These are phyloP conservation scores for Conus ventricosus DNA, from an alignment of 1,140 invertebrate genomes.

Conservation along the genomic window DNA sequence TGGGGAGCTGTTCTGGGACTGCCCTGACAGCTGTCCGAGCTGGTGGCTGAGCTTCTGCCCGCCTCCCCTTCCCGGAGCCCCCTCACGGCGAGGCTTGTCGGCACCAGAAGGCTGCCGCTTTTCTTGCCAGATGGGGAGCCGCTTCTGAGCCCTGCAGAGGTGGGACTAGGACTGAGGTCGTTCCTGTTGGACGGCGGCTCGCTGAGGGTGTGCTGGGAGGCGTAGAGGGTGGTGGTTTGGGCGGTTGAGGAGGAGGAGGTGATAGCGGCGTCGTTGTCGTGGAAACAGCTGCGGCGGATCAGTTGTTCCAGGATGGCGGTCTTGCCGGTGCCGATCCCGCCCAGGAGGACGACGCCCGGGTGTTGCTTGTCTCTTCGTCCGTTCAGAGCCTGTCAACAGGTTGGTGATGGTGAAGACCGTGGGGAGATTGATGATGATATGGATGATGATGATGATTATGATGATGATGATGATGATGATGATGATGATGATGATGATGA, in stretches of 20 bases:
- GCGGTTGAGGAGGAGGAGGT: not conserved
- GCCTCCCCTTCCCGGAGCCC: too few relatives aligned
- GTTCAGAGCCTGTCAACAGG: slow-evolving; percentile 52
- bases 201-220: not conserved
- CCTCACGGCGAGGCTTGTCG: too few relatives aligned
- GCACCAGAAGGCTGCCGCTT: too few relatives aligned
- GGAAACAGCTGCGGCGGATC: slow-evolving; percentile 94
- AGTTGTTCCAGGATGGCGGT: slow-evolving; percentile 92
- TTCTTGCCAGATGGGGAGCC: not conserved
- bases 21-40: too few relatives aligned
- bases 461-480: too few relatives aligned
- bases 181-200: slow-evolving; percentile 32
- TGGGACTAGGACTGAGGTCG: slow-evolving; percentile 47
- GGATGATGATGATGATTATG: too few relatives aligned
- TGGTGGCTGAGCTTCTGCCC: too few relatives aligned
- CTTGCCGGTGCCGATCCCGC: slow-evolving; percentile 81
- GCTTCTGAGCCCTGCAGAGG: slow-evolving; percentile 39
- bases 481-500: too few relatives aligned
- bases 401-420: too few relatives aligned
- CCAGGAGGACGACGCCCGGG: slow-evolving; percentile 70
- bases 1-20: not conserved
- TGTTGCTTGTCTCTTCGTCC: slow-evolving; percentile 57
- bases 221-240: not conserved
- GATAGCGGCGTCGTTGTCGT: slow-evolving; percentile 68
- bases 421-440: too few relatives aligned